Conservation (phyloP, 2,797 vertebrate genomes). For the Ptychadena robeensis region DNA sequence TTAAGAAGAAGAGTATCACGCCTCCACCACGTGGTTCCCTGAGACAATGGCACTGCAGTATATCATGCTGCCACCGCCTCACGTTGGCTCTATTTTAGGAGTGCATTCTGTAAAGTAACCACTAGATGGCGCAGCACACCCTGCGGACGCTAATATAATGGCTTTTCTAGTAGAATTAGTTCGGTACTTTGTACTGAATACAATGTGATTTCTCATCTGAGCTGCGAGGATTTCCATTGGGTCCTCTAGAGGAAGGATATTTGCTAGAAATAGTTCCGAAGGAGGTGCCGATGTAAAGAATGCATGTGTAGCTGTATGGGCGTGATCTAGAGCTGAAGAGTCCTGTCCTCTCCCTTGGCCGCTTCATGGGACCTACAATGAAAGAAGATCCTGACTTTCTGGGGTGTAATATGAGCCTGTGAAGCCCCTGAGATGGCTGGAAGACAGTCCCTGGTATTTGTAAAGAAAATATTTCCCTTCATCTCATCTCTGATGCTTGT, state of each 20-base stretch:
- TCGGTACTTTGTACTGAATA: neutral
- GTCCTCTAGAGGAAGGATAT: neutral
- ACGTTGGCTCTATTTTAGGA: neutral
- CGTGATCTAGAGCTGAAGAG: neutral
- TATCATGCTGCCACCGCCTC: no score
- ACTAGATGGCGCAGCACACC: conserved; percentile 21
- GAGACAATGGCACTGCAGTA: no score
- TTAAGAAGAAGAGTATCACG: no score
- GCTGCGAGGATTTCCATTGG: neutral
- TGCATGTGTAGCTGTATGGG: neutral
- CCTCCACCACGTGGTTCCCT: no score
- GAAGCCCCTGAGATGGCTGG: conserved; percentile 46
- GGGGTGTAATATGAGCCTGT: conserved; percentile 54
- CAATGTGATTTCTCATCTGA: neutral
- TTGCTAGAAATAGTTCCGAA: neutral
- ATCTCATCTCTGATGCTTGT: conserved; percentile 14
- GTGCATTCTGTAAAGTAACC: neutral
- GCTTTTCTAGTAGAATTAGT: neutral
- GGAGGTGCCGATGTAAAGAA: neutral
- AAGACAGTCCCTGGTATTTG: conserved; percentile 39
- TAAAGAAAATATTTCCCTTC: conserved; percentile 54
- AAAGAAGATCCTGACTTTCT: neutral
- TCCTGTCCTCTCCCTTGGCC: neutral
- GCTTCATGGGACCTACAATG: neutral
- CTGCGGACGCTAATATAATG: neutral